Evolutionary conservation across 1,140 invertebrate genomes (phyloP).

Genomic region (Heliothis subflexa): DNA sequence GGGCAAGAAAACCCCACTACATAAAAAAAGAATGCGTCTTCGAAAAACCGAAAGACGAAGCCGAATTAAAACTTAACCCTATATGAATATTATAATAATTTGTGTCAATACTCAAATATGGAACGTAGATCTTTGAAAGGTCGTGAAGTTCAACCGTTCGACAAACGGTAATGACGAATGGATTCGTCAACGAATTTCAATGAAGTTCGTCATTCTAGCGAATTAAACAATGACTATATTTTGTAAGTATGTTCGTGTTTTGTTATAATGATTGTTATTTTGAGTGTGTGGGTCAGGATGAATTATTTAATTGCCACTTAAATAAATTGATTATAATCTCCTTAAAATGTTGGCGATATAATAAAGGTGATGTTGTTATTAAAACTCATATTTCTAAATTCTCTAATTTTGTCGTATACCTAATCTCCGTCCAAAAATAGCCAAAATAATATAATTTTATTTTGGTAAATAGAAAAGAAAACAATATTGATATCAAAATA

Average conservation of each 20-base stretch:
- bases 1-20: constrained; percentile 60
- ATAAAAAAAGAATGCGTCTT: constrained; percentile 54
- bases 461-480: too few species aligned
- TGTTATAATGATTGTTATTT: too few species aligned
- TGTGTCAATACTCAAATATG: constrained; percentile 25
- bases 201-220: neutral
- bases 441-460: too few species aligned
- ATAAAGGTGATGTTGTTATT: too few species aligned
- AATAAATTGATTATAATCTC: too few species aligned
- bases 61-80: constrained; percentile 74
- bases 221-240: neutral
- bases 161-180: neutral
- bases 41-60: constrained; percentile 73
- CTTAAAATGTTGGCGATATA: too few species aligned
- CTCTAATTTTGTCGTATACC: too few species aligned
- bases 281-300: neutral
- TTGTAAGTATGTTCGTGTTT: neutral
- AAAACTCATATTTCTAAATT: too few species aligned
- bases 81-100: constrained; percentile 52
- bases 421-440: too few species aligned
- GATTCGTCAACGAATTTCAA: neutral
- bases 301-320: too few species aligned
- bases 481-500: too few species aligned
- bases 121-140: constrained; percentile 33
- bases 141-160: neutral